Base-by-base conservation (phyloP, 1,140 invertebrate genomes). In the Leptestheria dahalacensis region DNA sequence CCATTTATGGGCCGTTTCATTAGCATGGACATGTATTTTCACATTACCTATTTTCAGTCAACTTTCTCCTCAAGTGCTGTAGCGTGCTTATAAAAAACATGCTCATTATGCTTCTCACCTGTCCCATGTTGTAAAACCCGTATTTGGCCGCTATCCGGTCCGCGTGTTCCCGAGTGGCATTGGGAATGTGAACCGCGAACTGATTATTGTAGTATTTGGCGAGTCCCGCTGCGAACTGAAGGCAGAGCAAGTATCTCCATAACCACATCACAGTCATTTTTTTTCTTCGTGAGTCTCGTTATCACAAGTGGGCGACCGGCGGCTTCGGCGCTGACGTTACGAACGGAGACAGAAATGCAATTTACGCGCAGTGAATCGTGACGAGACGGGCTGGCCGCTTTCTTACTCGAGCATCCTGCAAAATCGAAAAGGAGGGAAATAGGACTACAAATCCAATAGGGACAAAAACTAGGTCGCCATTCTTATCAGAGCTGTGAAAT, bases 161-260 rank as follows among this genome's bases (percentile, higher is more conserved):
- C 20, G 79, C 80, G 20, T 28, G 51, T 41, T 68, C 67, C 57
- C 70, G 66, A 26, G 67, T 65, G 50, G 82, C 84, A 29, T 73
- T 77, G 26, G 81, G 80, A 67, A 87, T 75, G 68, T 86, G 78
- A 28, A 88, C 79, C 12, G 86, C 86, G 69, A 90, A 88, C 68
- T 89, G 79, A 69, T 88, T 85, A 68, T 79, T 79, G 68, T 81
- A 88, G 33, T 65, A 86, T 75, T 18, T n/a, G 24, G 29, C 20
- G 53, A 33, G 33, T 29, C 10, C n/a, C 12, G n/a, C 53, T 25
- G 53, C 23, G 10, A 26, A 15, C 53, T 20, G 20, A 10, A 56
- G 24, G 33, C 33, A 41, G 33, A 41, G 15, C 33, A 41, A 15
- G 15, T n/a, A n/a, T n/a, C 6, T 41, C 33, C 33, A 41, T 9